Conservation (phyloP, 2,888 invertebrate genomes). For the Drosophila rellima region DNA sequence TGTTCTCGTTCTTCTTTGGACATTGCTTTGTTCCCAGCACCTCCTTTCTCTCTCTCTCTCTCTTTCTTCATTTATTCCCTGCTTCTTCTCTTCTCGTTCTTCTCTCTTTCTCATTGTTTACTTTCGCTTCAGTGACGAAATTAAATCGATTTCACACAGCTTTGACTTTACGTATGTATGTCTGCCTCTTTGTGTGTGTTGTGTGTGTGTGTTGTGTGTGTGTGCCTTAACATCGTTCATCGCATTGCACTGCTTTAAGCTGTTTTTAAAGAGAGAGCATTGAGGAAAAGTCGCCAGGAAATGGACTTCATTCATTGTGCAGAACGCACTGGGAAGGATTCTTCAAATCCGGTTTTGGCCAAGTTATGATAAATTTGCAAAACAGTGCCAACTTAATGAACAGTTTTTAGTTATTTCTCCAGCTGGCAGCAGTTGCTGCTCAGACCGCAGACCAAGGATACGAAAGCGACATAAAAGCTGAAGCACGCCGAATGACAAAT, state of each 20-base stretch:
- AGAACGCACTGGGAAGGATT: slow-evolving; percentile 15
- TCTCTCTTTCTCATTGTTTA: slow-evolving; percentile 51
- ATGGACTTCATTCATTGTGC: slow-evolving; percentile 29
- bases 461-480: slow-evolving; percentile 16
- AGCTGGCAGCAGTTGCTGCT: slow-evolving; percentile 49
- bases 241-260: slow-evolving; percentile 36
- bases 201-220: background rate
- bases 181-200: background rate
- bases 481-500: slow-evolving; percentile 1
- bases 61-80: background rate
- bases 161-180: slow-evolving; percentile 33
- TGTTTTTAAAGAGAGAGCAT: slow-evolving; percentile 35
- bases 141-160: slow-evolving; percentile 68
- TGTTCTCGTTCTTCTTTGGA: slow-evolving; percentile 36
- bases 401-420: slow-evolving; percentile 57
- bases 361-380: slow-evolving; percentile 77
- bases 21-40: slow-evolving; percentile 24
- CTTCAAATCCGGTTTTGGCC: slow-evolving; percentile 57
- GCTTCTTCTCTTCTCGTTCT: background rate
- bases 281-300: slow-evolving; percentile 19
- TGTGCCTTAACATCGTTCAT: slow-evolving; percentile 1
- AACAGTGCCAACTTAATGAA: slow-evolving; percentile 77
- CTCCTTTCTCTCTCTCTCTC: background rate
- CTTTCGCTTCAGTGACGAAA: slow-evolving; percentile 70
- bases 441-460: slow-evolving; percentile 44